Base-by-base conservation (phyloP, 2,797 vertebrate species). In the Anguilla pacifica region DNA sequence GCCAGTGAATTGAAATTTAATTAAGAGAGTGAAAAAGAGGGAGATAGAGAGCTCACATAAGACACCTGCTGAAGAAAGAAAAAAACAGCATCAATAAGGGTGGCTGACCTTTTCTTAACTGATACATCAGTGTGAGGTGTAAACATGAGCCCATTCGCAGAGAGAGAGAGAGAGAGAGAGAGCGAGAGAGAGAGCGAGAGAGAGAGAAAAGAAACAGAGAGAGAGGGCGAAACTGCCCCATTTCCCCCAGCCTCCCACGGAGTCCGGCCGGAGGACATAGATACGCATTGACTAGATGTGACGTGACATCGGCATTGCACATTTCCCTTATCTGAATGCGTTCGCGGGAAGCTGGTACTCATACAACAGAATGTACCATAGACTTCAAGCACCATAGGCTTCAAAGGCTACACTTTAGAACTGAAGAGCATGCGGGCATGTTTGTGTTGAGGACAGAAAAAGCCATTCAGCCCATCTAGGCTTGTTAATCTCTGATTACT, bases 51-150 rank as follows among this genome's bases (percentile, higher is more conserved):
- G 19, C 46, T 43, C 28, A 85, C 57, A 81, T 28, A 31, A 85
- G 84, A 86, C n/a, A 31, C 49, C 84, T 64, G n/a, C 88, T 84
- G 79, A 81, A 39, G 1, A 46, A 9, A 13, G 7, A 77, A 77
- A 77, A 77, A 70, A 84, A 55, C 17, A 17, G 17, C 85, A 82
- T 84, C 49, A 43, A 85, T 28, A 35, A 89, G 83, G 3, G 46
- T 46, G 3, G 9, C 22, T 86, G 74, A 90, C 87, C 88, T 88
- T 87, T 88, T 85, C 85, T 7, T n/a, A 11, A 61, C 70, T 39
- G 74, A 85, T 72, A 84, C 82, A 86, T 89, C 57, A 61, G 51
- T 10, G 59, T n/a, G 10, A 83, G 85, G 85, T 57, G 43, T 84
- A 61, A 79, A 85, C 64, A 87, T 39, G 72, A 67, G 82, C 59